Evolutionary conservation across 1,140 invertebrate genomes (phyloP).

Genomic region (Cydia fagiglandana): DNA sequence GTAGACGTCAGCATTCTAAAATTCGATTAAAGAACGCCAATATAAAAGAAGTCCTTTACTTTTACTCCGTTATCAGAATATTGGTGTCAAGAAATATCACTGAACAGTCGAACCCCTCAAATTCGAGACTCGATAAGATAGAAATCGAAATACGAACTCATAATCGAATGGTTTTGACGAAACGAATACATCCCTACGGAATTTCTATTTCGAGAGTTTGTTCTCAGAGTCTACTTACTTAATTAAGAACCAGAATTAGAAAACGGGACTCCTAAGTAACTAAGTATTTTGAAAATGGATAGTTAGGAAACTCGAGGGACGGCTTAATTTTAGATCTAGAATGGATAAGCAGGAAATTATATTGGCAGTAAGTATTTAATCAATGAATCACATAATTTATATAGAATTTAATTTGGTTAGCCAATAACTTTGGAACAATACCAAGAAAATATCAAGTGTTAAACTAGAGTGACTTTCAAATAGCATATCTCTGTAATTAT

Average conservation of each 20-base stretch:
- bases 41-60: neutral
- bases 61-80: neutral
- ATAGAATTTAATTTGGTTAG: too few species aligned
- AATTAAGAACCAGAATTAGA: neutral
- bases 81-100: conserved; percentile 6
- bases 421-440: too few species aligned
- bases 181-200: neutral
- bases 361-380: neutral
- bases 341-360: neutral
- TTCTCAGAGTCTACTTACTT: conserved; percentile 14
- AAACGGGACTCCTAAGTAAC: neutral
- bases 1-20: neutral
- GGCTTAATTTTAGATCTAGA: neutral
- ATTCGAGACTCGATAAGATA: neutral
- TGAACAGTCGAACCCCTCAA: neutral
- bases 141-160: conserved; percentile 15
- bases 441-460: too few species aligned
- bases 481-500: too few species aligned
- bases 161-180: conserved; percentile 8
- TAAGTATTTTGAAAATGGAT: neutral
- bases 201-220: neutral
- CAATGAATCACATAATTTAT: too few species aligned
- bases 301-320: neutral
- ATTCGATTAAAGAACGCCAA: neutral
- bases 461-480: too few species aligned